Base-by-base conservation (phyloP, 2,797 vertebrate genomes). In the Molothrus aeneus region DNA sequence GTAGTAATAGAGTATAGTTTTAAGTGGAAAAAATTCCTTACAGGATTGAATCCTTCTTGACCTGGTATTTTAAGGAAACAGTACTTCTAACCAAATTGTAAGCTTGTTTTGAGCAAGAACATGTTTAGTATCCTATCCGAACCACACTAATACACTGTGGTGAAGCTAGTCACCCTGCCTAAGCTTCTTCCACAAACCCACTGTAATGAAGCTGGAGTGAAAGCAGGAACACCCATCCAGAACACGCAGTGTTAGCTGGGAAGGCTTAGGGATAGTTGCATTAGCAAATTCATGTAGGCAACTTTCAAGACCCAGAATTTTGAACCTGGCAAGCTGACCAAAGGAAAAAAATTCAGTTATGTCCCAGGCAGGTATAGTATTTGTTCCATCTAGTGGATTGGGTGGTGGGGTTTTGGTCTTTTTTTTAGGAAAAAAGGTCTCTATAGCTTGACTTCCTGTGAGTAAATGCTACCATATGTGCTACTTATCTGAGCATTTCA, bases 131-230 rank as follows among this genome's bases (percentile, higher is more conserved):
- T 50, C 36, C 11, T 56, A 3, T 34, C 13, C 51, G 38, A 36
- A 34, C 4, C n/a, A 29, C 10, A 11, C 6, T n/a, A 57, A 26
- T 31, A 13, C 25, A 48, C 31, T 3, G 0, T 48, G n/a, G 13
- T 80, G 68, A 69, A 83, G 42, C 25, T 26, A 40, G 7, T 60
- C 43, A 73, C 7, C 17, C 4, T 16, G 24, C 24, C 7, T 47
- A 57, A 17, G 51, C n/a, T 86, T 92, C 47, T 77, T 88, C 22
- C 43, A n/a, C n/a, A n/a, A n/a, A n/a, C n/a, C n/a, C n/a, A 43
- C 22, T 34, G 14, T 72, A 69, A 80, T 2, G 19, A 91, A 65
- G 24, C 38, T 0, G 3, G 19, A 65, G 11, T 38, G 20, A 79
- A 43, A 68, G 22, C 45, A 75, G 63, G 51, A 79, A 32, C 7